Base-by-base conservation (phyloP, 2,888 invertebrate species). In the Epistrophella euchroma region DNA sequence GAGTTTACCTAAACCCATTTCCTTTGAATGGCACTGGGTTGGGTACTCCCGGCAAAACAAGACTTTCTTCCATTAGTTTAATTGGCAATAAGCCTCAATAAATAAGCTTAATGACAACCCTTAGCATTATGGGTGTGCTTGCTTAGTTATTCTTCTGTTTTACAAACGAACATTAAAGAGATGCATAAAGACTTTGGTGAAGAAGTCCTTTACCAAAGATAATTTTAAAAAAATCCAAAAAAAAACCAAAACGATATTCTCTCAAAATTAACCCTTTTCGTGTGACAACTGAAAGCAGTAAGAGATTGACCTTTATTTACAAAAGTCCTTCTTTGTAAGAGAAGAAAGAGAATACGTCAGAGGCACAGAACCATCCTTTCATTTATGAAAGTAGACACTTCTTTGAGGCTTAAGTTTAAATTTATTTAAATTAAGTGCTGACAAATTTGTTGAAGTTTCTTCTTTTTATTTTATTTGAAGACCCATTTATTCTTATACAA, bases 1-100 rank as follows among this genome's bases (percentile, higher is more conserved):
- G 4, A 25, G 2, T 25, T 2, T 25, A 3, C 4, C 2, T 2
- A 28, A 4, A 28, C 28, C 3, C n/a, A 15, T 7, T 52, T 52
- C 6, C 25, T 25, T 9, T 52, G 4, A 52, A 52, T 25, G 28
- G 4, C n/a, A n/a, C n/a, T n/a, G n/a, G n/a, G n/a, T n/a, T n/a
- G n/a, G n/a, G 4, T 47, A 13, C 66, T 66, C 19, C 17, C 13
- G 19, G 66, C 66, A 47, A 47, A 64, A 25, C n/a, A 68, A 50
- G 37, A n/a, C 37, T 22, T 22, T 52, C 17, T 66, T 47, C 68
- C 88, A 89, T 89, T 89, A 88, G 88, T 88, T 89, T 89, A 89
- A 89, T 89, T 88, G 88, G 68, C 86, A 87, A 88, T 87, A 87
- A 87, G 82, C 80, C 75, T 80, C 85, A 43, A 70, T 87, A 77